A percentile compares a stretch with the other conserved stretches of the same genome.
Conservation (phyloP, 2,797 vertebrate genomes). For the Etheostoma nigrum region DNA sequence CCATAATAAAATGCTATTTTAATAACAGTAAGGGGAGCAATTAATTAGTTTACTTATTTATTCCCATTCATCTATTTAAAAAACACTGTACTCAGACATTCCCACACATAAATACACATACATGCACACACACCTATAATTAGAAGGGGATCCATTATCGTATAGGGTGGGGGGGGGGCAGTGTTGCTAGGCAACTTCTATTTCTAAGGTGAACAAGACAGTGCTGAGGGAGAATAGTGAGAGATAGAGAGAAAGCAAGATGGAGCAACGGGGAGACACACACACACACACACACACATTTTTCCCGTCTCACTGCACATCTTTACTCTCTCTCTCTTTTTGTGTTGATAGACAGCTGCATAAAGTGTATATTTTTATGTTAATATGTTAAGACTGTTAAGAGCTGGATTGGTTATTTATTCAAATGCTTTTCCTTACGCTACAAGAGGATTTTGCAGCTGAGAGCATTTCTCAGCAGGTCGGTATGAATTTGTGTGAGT, state of each 20-base stretch:
- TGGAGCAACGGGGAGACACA: conserved; percentile 28
- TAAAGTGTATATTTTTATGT: conserved; percentile 24
- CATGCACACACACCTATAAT: conserved; percentile 61
- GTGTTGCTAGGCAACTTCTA: conserved; percentile 82
- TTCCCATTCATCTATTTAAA: conserved; percentile 24
- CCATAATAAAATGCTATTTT: conserved; percentile 26
- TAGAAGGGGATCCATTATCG: conserved; percentile 69
- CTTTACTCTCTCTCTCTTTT: conserved; percentile 28
- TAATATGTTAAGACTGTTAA: conserved; percentile 19
- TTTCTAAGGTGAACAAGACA: conserved; percentile 76
- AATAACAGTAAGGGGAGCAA: neutral
- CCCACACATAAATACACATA: conserved; percentile 36
- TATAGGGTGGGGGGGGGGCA: conserved; percentile 44
- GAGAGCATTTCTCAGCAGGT: neutral
- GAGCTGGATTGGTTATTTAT: conserved; percentile 20
- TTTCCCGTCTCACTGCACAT: neutral
- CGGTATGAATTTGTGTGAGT: neutral
- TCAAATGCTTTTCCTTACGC: conserved; percentile 45
- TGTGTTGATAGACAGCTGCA: conserved; percentile 66
- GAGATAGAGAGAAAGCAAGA: conserved; percentile 31
- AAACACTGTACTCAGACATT: conserved; percentile 37
- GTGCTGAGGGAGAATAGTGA: conserved; percentile 43
- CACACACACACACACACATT: conserved; percentile 12
- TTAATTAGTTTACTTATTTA: conserved; percentile 12
- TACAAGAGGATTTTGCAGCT: conserved; percentile 28